Evolutionary conservation across 2,888 invertebrate genomes (phyloP).

Genomic region (Folsomia manolachei): DNA sequence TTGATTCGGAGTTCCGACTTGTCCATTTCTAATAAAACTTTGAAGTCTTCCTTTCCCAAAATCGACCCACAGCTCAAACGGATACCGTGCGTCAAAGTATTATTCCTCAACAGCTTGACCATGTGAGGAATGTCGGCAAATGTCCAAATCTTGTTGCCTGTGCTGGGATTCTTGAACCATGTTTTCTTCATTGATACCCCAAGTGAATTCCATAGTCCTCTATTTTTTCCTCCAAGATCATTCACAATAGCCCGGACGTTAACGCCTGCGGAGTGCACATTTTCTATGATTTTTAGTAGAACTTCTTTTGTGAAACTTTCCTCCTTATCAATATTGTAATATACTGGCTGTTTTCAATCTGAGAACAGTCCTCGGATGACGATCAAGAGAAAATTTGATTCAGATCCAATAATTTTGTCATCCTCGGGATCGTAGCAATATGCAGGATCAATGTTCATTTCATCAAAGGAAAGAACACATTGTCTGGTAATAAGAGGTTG

Average conservation of each 20-base stretch:
- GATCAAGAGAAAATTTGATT: not conserved
- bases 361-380: not conserved
- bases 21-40: not conserved
- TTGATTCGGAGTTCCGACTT: not conserved
- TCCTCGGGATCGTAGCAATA: not conserved
- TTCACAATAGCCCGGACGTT: not conserved
- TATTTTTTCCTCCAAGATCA: constrained; percentile 11
- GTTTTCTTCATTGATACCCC: not conserved
- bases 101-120: not conserved
- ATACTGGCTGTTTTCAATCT: not conserved
- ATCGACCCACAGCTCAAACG: not conserved
- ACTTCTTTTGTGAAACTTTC: not conserved
- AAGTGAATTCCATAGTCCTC: not conserved
- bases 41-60: not conserved
- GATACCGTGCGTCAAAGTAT: not conserved
- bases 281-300: not conserved
- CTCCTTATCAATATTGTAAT: not conserved
- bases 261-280: not conserved
- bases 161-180: not conserved
- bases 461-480: not conserved
- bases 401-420: not conserved
- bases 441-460: not conserved
- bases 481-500: not conserved
- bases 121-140: not conserved
- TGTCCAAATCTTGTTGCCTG: not conserved